Base-by-base conservation (phyloP, 2,113 vertebrate genomes). In the Hydrochoerus hydrochaeris region DNA sequence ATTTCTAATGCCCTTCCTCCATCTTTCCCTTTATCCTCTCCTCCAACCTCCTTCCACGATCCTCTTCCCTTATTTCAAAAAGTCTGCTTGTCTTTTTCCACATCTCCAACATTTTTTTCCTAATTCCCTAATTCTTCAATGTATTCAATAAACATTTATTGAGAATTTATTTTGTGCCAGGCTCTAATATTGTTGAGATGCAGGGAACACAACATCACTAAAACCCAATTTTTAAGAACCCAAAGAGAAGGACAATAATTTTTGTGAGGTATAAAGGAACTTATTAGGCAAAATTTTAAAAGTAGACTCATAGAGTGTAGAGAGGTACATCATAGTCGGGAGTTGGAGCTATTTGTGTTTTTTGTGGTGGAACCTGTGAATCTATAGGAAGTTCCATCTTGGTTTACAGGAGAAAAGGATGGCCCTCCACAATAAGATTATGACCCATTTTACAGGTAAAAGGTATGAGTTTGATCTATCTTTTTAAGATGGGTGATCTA, bases 101-200 rank as follows among this genome's bases (percentile, higher is more conserved):
- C 35, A 16, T 85, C 60, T 46, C 95, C 86, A 80, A 32, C 2
- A 60, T 69, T 46, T 35, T 35, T 80, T 54, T 86, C 28, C 62
- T 49, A 22, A 88, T 44, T 94, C 82, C 57, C 54, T 91, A n/a
- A 88, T 41, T 92, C 41, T 90, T 93, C 49, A 73, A 71, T 49
- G 57, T 75, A 73, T 60, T 95, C 14, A 83, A n/a, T 65, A 92
- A 92, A 62, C 57, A 60, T 69, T 91, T 71, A 82, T 41, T 87
- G n/a, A 73, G 41, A 94, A 57, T 38, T 84, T 87, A 65, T 60
- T 83, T 46, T 89, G 54, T 52, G 11, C 28, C 38, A 85, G 3
- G 19, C 28, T 60, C 67, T 81, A 46, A 95, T n/a, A 63, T 44
- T 69, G 84, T n/a, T n/a, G 46, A 90, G 24, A 90, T n/a, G 4